Base-by-base conservation (phyloP, 1,140 invertebrate species). In the Scaptomyza hsui region DNA sequence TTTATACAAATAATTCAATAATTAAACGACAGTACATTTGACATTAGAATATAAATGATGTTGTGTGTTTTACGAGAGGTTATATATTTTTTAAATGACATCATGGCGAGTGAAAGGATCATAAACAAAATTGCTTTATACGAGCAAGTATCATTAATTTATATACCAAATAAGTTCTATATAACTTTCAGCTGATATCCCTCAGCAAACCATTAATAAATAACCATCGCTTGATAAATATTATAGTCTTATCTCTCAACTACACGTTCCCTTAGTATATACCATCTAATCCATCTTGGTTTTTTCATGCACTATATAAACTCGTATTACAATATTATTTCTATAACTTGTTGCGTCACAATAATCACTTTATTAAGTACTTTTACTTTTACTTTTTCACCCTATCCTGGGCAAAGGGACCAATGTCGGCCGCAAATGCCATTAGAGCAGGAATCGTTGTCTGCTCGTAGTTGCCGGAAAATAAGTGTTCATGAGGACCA, bases 391-490 rank as follows among this genome's bases (percentile, higher is more conserved):
- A 69, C 2, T 81, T 72, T 1, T 69, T 48, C 15, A 85, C 45
- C 7, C 77, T 71, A 16, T 77, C 64, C 37, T 64, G 15, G 9
- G 82, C 71, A 61, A 90, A 91, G 3, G 90, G 90, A 12, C 92
- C 91, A 48, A 93, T 90, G 61, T 92, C 86, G 18, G 93, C 91
- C 0, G 94, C 94, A 62, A 93, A 94, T 0, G 93, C 94, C 92
- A 95, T 94, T 5, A 94, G 81, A 35, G 94, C 93, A 0, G 95
- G 94, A 13, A 95, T 93, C 2, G 92, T 89, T 53, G 92, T 93
- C 74, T 95, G 94, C 52, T 95, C 94, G 63, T 93, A 94, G 62
- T 93, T 94, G 19, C 94, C 93, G 0, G 92, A 93, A 77, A 95
- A 94, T 0, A 95, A 91, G 70, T 95, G 94, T 56, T 94, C 92